A percentile compares a stretch with the other conserved stretches of the same genome.
Evolutionary conservation across 2,113 vertebrate genomes (phyloP).

Genomic region (Montifringilla adamsi): DNA sequence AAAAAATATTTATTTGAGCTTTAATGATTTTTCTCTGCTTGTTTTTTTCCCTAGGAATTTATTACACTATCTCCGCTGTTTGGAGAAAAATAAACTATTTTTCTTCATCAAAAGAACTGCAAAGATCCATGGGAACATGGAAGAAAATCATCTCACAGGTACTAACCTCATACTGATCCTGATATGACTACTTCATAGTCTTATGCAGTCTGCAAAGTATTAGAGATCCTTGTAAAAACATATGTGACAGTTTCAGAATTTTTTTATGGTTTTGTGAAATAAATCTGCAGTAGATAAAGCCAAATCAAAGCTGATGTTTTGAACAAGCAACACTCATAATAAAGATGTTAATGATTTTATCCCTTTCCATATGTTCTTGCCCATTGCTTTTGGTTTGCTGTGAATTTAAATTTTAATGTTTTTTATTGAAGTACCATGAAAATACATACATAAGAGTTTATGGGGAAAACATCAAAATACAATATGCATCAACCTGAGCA

Average conservation of each 20-base stretch:
- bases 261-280: neutral
- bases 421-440: neutral
- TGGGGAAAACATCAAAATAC: neutral
- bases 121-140: neutral
- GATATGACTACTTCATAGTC: neutral
- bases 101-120: neutral
- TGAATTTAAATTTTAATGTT: neutral
- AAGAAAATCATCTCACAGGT: neutral
- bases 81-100: neutral
- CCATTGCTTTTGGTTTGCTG: neutral
- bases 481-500: neutral
- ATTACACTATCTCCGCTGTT: neutral
- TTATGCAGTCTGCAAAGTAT: neutral
- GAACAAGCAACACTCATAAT: neutral
- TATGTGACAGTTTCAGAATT: neutral
- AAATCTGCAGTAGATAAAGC: neutral
- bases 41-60: neutral
- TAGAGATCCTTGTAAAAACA: neutral
- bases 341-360: neutral
- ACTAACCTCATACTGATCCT: neutral
- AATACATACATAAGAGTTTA: neutral
- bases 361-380: neutral
- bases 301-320: conserved; percentile 15
- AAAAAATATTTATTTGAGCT: neutral
- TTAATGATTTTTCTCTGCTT: neutral